Evolutionary conservation across 2,113 vertebrate genomes (phyloP).

Genomic region (Sardina pilchardus): DNA sequence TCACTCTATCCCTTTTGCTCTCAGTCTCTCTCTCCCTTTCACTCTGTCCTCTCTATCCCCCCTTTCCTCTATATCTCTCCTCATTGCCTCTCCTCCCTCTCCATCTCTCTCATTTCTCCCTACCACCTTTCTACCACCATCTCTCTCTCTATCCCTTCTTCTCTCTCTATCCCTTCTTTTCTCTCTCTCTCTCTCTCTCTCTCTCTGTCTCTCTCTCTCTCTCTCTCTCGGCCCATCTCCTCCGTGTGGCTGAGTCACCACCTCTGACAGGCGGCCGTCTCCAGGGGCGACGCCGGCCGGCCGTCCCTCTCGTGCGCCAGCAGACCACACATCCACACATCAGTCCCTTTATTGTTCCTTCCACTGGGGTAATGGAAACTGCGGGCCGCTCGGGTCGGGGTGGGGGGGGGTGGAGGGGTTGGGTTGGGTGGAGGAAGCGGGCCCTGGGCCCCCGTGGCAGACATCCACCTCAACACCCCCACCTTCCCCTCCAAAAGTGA

Average conservation of each 20-base stretch:
- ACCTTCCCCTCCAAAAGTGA: slow-evolving; percentile 22
- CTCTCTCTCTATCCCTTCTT: neutral
- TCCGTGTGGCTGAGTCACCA: neutral
- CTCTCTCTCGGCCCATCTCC: neutral
- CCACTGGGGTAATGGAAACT: slow-evolving; percentile 77
- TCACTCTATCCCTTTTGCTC: neutral
- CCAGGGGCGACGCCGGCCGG: slow-evolving; percentile 43
- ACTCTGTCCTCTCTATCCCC: neutral
- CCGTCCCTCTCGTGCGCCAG: slow-evolving; percentile 53
- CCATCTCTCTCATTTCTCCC: neutral
- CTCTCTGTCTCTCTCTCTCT: neutral
- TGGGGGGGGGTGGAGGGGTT: no score
- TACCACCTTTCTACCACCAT: neutral
- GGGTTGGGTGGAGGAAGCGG: slow-evolving; percentile 63
- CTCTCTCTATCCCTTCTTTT: neutral
- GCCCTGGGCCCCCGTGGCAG: slow-evolving; percentile 52
- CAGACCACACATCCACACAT: slow-evolving; percentile 71
- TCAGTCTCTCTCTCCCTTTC: neutral
- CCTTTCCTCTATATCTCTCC: neutral
- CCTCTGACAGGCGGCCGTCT: slow-evolving; percentile 23
- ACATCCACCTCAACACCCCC: slow-evolving; percentile 16
- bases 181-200: neutral
- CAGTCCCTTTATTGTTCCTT: slow-evolving; percentile 73
- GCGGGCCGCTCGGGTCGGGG: slow-evolving; percentile 45
- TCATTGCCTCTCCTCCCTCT: neutral